Conservation (phyloP, 2,888 invertebrate species). For the Parelbella ahira region DNA sequence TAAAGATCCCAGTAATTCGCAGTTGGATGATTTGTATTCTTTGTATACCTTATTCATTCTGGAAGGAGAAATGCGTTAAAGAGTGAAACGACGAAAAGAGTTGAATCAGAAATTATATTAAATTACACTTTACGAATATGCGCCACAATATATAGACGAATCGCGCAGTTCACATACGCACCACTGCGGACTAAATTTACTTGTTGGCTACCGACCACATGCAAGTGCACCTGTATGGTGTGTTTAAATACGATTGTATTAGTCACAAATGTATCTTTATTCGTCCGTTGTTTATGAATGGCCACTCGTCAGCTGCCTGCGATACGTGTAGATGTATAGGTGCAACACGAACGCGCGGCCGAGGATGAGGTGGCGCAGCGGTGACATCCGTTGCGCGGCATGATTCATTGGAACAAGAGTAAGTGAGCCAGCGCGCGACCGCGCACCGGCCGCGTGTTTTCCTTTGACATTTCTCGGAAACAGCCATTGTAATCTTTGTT, state of each 20-base stretch:
- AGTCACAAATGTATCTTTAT: conserved; percentile 18
- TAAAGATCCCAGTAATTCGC: too few relatives aligned
- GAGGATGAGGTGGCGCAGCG: conserved; percentile 32
- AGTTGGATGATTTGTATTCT: too few relatives aligned
- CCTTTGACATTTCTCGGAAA: conserved; percentile 63
- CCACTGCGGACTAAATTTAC: conserved; percentile 19
- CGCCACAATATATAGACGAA: too few relatives aligned
- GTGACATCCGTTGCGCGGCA: conserved; percentile 36
- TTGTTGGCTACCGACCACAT: conserved; percentile 21
- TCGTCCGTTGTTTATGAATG: conserved; percentile 56
- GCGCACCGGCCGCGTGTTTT: conserved; percentile 43
- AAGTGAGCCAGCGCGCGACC: conserved; percentile 26
- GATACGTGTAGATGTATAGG: conserved; percentile 26
- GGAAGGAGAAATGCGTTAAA: too few relatives aligned
- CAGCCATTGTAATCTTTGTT: conserved; percentile 59
- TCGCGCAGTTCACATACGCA: conserved; percentile 1
- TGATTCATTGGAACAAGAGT: conserved; percentile 49
- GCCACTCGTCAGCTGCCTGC: conserved; percentile 47
- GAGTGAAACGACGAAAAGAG: too few relatives aligned
- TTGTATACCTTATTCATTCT: too few relatives aligned
- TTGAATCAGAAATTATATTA: too few relatives aligned
- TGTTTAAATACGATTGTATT: conserved; percentile 20
- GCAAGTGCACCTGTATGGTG: conserved; percentile 23
- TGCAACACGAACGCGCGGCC: conserved; percentile 28
- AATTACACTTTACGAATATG: too few relatives aligned